Evolutionary conservation across 2,797 vertebrate genomes (phyloP).

Genomic region (Meriones psammophilus): DNA sequence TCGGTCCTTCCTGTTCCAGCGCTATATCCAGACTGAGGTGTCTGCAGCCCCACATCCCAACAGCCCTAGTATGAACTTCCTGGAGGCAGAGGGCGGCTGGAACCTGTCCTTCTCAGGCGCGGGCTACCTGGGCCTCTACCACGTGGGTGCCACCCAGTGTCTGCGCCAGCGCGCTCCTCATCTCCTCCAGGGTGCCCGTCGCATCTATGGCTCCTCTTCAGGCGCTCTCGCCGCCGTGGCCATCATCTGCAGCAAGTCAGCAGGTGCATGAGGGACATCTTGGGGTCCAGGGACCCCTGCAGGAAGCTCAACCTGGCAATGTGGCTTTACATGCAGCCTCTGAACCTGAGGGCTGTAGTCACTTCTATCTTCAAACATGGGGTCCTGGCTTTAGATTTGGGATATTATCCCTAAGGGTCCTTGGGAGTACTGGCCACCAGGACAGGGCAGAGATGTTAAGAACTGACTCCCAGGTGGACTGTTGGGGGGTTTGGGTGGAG

Average conservation of each 20-base stretch:
- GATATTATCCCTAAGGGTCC: background rate
- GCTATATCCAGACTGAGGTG: background rate
- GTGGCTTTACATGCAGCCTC: background rate
- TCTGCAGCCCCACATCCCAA: background rate
- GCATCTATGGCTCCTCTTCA: constrained; percentile 93
- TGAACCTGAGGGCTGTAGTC: background rate
- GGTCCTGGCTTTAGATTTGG: background rate
- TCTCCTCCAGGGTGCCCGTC: constrained; percentile 89
- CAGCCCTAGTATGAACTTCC: constrained; percentile 82
- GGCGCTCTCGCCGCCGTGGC: constrained; percentile 92
- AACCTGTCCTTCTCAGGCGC: constrained; percentile 94
- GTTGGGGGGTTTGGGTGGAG: background rate
- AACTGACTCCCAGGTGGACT: background rate
- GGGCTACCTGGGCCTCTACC: constrained; percentile 94
- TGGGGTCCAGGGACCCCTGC: background rate
- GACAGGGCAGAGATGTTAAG: background rate
- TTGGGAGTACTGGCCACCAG: background rate
- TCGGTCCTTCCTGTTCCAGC: too few species aligned
- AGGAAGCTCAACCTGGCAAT: background rate
- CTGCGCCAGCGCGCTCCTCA: constrained; percentile 92
- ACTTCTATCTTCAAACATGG: background rate
- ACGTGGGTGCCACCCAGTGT: constrained; percentile 93
- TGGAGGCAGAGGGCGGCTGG: constrained; percentile 91
- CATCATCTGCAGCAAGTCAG: constrained; percentile 88
- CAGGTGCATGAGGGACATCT: constrained; percentile 87